Percentiles rank a stretch among this genome's conserved stretches.
These are phyloP conservation scores for Pseudomugil gertrudae DNA, from an alignment of 2,797 vertebrate genomes.

Conservation along the genomic window DNA sequence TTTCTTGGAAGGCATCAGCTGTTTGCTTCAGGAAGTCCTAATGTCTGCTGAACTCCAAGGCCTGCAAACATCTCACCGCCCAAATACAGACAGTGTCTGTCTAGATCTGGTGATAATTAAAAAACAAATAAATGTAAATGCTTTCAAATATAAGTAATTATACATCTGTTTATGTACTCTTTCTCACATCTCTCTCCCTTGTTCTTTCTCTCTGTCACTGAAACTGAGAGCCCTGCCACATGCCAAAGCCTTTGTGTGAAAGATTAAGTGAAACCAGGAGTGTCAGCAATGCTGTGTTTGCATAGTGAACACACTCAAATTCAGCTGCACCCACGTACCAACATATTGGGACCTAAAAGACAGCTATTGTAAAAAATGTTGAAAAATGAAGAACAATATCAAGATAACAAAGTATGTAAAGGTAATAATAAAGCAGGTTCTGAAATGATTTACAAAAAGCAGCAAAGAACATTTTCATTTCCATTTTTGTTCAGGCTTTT, in stretches of 20 bases:
- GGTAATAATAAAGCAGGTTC: slow-evolving; percentile 5
- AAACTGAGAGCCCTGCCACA: slow-evolving; percentile 72
- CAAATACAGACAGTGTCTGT: slow-evolving; percentile 13
- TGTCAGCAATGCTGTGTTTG: slow-evolving; percentile 78
- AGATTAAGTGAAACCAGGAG: slow-evolving; percentile 83
- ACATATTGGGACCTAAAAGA: slow-evolving; percentile 33
- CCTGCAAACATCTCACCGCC: background rate
- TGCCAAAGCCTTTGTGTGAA: slow-evolving; percentile 82
- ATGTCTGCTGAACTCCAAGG: slow-evolving; percentile 36
- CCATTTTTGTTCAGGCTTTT: slow-evolving; percentile 28
- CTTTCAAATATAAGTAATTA: slow-evolving; percentile 34
- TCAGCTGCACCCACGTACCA: slow-evolving; percentile 76
- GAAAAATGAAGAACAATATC: background rate
- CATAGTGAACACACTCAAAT: slow-evolving; percentile 71
- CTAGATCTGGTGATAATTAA: slow-evolving; percentile 11
- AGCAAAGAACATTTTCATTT: slow-evolving; percentile 11
- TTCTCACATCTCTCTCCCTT: slow-evolving; percentile 7
- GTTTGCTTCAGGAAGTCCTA: slow-evolving; percentile 48
- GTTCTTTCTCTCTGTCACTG: slow-evolving; percentile 45
- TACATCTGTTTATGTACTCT: slow-evolving; percentile 31
- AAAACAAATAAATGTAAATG: slow-evolving; percentile 39
- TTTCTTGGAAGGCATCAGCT: slow-evolving; percentile 39
- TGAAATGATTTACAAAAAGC: background rate
- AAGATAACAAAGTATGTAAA: background rate
- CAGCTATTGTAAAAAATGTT: slow-evolving; percentile 36